Percentiles rank a stretch among this genome's conserved stretches.
Conservation (phyloP, 2,888 invertebrate species). For the Luperina testacea region DNA sequence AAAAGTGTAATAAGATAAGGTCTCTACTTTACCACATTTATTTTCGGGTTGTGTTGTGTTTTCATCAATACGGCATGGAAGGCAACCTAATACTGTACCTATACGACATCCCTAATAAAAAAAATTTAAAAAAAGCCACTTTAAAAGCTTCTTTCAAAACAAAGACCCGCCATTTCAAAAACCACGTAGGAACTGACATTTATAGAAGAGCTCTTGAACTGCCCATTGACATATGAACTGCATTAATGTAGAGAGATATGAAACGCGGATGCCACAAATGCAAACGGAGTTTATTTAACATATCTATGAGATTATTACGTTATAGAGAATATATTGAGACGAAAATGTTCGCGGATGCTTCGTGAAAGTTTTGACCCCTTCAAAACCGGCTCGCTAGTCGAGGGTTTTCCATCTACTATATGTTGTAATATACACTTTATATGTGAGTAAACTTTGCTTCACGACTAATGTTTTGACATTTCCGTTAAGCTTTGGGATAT, state of each 20-base stretch:
- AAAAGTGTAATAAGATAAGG: not conserved
- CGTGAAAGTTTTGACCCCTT: conserved; percentile 85
- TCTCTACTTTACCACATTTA: not conserved
- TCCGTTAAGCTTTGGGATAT: conserved; percentile 8
- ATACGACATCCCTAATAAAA: not conserved
- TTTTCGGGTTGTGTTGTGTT: not conserved
- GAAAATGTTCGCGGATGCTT: conserved; percentile 76
- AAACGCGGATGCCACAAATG: conserved; percentile 53
- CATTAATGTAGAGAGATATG: conserved; percentile 52
- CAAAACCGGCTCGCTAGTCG: conserved; percentile 76
- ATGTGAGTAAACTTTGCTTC: conserved; percentile 44
- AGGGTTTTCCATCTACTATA: conserved; percentile 60
- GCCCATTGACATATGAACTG: conserved; percentile 56
- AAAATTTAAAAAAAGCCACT: too few species aligned
- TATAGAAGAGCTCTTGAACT: conserved; percentile 18
- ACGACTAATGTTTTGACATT: conserved; percentile 31
- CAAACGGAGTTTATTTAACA: conserved; percentile 58
- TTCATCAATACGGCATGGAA: not conserved
- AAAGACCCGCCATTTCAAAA: conserved; percentile 5
- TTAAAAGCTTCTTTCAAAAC: conserved; percentile 6
- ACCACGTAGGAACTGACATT: conserved; percentile 29
- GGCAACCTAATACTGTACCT: not conserved
- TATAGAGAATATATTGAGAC: conserved; percentile 71
- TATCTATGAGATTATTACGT: conserved; percentile 73
- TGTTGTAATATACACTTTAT: conserved; percentile 62